These are phyloP conservation scores for Corydoras sp. DNA, from an alignment of 2,113 vertebrate genomes.

Conservation along the genomic window DNA sequence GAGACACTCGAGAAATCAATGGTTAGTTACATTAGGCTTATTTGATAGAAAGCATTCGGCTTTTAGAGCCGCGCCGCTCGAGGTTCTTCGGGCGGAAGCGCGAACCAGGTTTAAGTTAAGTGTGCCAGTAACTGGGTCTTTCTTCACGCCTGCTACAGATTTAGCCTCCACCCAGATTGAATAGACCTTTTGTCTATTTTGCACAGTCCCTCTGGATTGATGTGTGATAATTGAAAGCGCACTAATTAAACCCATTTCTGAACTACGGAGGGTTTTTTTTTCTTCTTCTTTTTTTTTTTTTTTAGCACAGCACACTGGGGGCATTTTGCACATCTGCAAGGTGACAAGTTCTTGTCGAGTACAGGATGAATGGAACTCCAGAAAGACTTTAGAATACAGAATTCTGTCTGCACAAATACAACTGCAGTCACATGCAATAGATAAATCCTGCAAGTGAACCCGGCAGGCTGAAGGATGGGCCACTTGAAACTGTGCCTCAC, in stretches of 20 bases:
- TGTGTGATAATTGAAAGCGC: conserved; percentile 59
- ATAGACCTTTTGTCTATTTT: conserved; percentile 46
- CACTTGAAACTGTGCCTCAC: too few species aligned
- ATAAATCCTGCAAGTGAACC: too few species aligned
- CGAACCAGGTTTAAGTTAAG: conserved; percentile 16
- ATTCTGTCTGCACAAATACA: background rate
- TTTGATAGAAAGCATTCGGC: too few species aligned
- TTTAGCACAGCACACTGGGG: conserved; percentile 38
- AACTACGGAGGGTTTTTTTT: conserved; percentile 58
- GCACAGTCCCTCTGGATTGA: conserved; percentile 45
- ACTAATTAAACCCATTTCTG: conserved; percentile 66
- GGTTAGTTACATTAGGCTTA: too few species aligned
- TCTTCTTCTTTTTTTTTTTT: background rate
- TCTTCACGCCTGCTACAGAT: conserved; percentile 39
- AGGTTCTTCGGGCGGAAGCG: too few species aligned
- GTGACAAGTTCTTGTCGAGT: conserved; percentile 22
- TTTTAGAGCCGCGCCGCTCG: too few species aligned
- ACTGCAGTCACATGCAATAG: background rate
- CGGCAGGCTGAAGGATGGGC: too few species aligned
- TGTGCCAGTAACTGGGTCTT: conserved; percentile 46
- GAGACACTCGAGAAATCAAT: too few species aligned
- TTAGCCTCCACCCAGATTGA: conserved; percentile 46
- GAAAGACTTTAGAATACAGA: background rate
- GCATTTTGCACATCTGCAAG: conserved; percentile 25
- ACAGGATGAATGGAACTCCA: background rate